Conservation (phyloP, 1,140 invertebrate genomes). For the Lethrus apterus region DNA sequence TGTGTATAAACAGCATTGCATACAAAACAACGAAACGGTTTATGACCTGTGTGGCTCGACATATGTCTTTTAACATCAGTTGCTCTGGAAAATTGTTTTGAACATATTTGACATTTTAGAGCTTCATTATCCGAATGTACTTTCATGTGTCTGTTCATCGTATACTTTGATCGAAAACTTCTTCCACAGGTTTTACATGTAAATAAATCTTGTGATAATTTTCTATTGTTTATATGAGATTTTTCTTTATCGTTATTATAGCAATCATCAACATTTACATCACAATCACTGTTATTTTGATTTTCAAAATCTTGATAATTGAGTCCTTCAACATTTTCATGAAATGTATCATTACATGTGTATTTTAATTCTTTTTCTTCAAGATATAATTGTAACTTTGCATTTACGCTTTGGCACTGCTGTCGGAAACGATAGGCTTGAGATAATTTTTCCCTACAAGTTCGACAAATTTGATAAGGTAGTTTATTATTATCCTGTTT, state of each 20-base stretch:
- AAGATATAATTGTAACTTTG: not conserved
- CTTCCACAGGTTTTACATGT: slow-evolving; percentile 28
- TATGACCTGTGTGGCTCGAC: slow-evolving; percentile 62
- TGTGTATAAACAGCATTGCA: slow-evolving; percentile 52
- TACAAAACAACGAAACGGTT: slow-evolving; percentile 56
- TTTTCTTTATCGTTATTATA: no score
- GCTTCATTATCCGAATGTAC: slow-evolving; percentile 25
- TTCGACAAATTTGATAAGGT: slow-evolving; percentile 28
- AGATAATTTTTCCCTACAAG: slow-evolving; percentile 29
- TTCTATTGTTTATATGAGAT: no score
- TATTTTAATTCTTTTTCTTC: not conserved
- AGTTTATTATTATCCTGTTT: slow-evolving; percentile 26
- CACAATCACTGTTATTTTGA: no score
- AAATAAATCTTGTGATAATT: no score
- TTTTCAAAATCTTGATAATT: no score
- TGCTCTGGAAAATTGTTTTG: slow-evolving; percentile 27
- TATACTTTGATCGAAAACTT: slow-evolving; percentile 27
- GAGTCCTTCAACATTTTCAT: no score
- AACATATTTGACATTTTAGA: slow-evolving; percentile 27
- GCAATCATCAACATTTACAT: no score
- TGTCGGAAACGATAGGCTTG: slow-evolving; percentile 28
- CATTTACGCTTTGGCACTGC: slow-evolving; percentile 18
- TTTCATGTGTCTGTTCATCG: slow-evolving; percentile 26
- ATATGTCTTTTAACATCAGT: slow-evolving; percentile 30
- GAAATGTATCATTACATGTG: no score